Evolutionary conservation across 2,888 invertebrate species (phyloP), one percentile per base, ranked within the genome.

Genomic region (Liopterus haemorrhoidalis): DNA sequence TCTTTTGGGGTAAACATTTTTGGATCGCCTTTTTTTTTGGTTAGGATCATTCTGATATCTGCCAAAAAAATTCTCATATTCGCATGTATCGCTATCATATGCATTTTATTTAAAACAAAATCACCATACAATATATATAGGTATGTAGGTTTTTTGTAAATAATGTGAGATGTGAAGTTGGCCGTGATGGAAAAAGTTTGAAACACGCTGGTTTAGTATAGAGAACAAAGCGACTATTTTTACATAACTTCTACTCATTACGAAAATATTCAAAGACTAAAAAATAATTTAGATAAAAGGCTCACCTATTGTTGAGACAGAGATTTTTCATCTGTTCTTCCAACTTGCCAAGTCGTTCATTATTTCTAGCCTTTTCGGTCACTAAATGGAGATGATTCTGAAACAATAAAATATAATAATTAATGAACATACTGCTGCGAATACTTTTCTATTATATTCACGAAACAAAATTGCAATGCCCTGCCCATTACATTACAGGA

Each of bases 381-480:
- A 78, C 71, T 60, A 81, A 70, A 58, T 81, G 79, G 47, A 82
- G 70, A 57, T 81, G 77, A 58, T 75, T 76, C 82, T 83, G 70
- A 11, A 65, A 66, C 41, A 54, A 52, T 65, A 68, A 63, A 37
- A 19, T 36, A 33, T 16, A 22, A n/a, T 4, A 25, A 11, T 11
- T 25, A 12, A 25, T n/a, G n/a, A n/a, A n/a, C n/a, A n/a, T n/a
- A n/a, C n/a, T n/a, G n/a, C n/a, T n/a, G n/a, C n/a, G n/a, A n/a
- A n/a, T n/a, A n/a, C n/a, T n/a, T n/a, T n/a, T n/a, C n/a, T n/a
- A n/a, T n/a, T n/a, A n/a, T n/a, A n/a, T n/a, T n/a, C n/a, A n/a
- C n/a, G n/a, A n/a, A n/a, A n/a, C n/a, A n/a, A n/a, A n/a, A n/a
- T n/a, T n/a, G n/a, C n/a, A n/a, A n/a, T n/a, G n/a, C n/a, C n/a